Evolutionary conservation across 2,113 vertebrate genomes (phyloP), one percentile per base, ranked within the genome.

Genomic region (Apaloderma vittatum): DNA sequence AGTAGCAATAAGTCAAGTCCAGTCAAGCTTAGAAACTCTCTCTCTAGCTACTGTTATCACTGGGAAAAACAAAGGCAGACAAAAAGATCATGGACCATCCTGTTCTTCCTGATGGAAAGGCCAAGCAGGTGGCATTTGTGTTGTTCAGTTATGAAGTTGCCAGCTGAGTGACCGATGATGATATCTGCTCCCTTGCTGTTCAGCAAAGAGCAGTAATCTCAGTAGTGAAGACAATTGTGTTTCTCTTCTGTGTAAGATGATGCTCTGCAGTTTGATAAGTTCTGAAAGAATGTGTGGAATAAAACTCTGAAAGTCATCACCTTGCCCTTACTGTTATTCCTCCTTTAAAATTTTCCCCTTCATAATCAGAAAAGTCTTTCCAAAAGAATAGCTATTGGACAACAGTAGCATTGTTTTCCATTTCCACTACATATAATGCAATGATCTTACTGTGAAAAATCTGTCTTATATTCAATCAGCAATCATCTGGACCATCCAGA

Each of bases 291-390:
- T 57, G 12, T 54, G n/a, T 49, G n/a, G 30, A 91, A 91, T 79
- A 79, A 86, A 73, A 79, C 22, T 75, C 85, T 76, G 30, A 79
- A 82, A 94, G 27, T 45, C 17, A 68, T 65, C n/a, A 66, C 55
- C 43, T 74, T 4, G 1, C 22, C 66, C 17, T 62, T 75, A 32
- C n/a, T 22, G 15, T 8, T 66, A 66, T 62, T 76, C 66, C 40
- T 86, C 37, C 54, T 79, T 85, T 45, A 49, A 29, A 81, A 55
- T 95, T 95, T 96, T 93, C 86, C 5, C 73, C 78, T 76, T 83
- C 63, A 59, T 83, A 90, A 93, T 57, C 37, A 92, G 54, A 61
- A 20, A 54, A 43, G 37, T 82, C 32, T 85, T 90, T 94, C 46
- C 22, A 76, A 70, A 81, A 71, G 26, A 93, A 90, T 8, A 73